Percentiles rank a stretch among this genome's conserved stretches.
These are phyloP conservation scores for Ophion costatus DNA, from an alignment of 2,888 invertebrate genomes.

Conservation along the genomic window DNA sequence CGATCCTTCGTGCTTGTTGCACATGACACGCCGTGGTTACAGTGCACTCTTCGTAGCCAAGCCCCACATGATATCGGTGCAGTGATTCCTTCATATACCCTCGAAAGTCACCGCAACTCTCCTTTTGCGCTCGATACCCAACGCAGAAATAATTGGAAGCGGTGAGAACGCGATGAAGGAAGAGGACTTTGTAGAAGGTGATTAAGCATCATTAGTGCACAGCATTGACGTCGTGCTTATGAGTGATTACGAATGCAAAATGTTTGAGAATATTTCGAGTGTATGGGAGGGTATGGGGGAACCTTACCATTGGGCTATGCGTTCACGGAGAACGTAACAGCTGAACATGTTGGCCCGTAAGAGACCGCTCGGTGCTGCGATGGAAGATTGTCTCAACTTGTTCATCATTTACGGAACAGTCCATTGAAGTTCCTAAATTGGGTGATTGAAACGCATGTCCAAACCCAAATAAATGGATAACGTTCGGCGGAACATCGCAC, in stretches of 20 bases:
- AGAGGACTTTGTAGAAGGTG: neutral
- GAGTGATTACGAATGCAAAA: neutral
- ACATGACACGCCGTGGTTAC: constrained; percentile 30
- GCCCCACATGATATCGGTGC: constrained; percentile 18
- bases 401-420: too few relatives aligned
- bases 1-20: constrained; percentile 41
- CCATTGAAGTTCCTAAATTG: too few relatives aligned
- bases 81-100: constrained; percentile 37
- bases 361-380: too few relatives aligned
- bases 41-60: constrained; percentile 24
- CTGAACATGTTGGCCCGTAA: too few relatives aligned
- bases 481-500: neutral
- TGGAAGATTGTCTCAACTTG: too few relatives aligned
- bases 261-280: too few relatives aligned
- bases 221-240: too few relatives aligned
- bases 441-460: neutral
- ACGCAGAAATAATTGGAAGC: constrained; percentile 28
- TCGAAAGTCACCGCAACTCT: constrained; percentile 37
- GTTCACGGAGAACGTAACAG: too few relatives aligned
- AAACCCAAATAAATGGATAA: neutral
- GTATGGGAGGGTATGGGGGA: too few relatives aligned
- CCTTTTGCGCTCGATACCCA: constrained; percentile 28
- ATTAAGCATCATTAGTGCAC: neutral
- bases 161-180: neutral
- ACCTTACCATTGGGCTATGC: too few relatives aligned